Evolutionary conservation across 2,113 vertebrate species (phyloP).

Genomic region (Trematomus loennbergii): DNA sequence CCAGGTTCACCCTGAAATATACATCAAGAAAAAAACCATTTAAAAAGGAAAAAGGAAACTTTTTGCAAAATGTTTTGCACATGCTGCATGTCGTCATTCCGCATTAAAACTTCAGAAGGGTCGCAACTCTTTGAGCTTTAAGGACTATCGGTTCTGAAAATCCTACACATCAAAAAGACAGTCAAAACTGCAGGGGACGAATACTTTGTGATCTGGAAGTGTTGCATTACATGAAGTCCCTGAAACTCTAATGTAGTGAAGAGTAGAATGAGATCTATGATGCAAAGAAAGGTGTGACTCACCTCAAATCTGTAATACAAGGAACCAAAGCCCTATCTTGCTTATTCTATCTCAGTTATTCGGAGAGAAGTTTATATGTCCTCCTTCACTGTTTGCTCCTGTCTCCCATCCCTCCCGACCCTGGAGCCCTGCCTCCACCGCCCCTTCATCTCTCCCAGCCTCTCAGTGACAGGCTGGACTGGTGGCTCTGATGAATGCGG

Average conservation of each 20-base stretch:
- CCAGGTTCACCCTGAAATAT: slow-evolving; percentile 88
- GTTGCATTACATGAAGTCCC: slow-evolving; percentile 10
- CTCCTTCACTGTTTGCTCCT: neutral
- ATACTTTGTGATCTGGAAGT: neutral
- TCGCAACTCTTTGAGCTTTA: slow-evolving; percentile 16
- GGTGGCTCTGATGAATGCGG: slow-evolving; percentile 69
- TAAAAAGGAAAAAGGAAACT: slow-evolving; percentile 31
- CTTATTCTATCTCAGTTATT: no score
- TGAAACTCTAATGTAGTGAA: neutral
- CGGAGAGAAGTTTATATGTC: neutral
- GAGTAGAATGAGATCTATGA: neutral
- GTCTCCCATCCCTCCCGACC: slow-evolving; percentile 8
- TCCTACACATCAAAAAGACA: slow-evolving; percentile 21
- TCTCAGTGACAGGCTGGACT: slow-evolving; percentile 59
- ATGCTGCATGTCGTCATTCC: slow-evolving; percentile 34
- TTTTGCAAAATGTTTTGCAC: slow-evolving; percentile 26
- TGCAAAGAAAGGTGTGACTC: slow-evolving; percentile 2
- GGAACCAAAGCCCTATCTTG: neutral
- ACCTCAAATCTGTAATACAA: neutral
- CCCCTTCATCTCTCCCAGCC: slow-evolving; percentile 38
- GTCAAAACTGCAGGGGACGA: slow-evolving; percentile 1
- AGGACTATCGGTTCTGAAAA: slow-evolving; percentile 12
- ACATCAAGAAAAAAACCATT: slow-evolving; percentile 18
- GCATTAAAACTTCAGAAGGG: slow-evolving; percentile 23
- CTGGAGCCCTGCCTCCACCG: slow-evolving; percentile 30